These are phyloP conservation scores for Anaspis maculata DNA, from an alignment of 2,888 invertebrate species.

Conservation along the genomic window DNA sequence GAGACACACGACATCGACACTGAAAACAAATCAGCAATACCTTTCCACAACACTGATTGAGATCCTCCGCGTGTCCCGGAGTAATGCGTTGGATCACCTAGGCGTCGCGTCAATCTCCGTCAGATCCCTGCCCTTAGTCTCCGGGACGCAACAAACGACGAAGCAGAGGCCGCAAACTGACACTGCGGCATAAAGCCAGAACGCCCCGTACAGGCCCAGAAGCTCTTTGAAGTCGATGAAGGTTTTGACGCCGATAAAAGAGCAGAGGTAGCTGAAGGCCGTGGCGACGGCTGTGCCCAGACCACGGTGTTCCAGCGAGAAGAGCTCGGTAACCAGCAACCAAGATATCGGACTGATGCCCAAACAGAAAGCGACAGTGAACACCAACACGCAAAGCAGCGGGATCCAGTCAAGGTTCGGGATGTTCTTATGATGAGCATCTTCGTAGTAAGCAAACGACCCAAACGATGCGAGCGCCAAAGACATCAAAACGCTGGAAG, in stretches of 20 bases:
- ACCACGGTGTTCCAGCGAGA: slow-evolving; percentile 77
- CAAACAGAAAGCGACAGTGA: slow-evolving; percentile 78
- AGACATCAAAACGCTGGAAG: slow-evolving; percentile 77
- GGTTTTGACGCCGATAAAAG: slow-evolving; percentile 78
- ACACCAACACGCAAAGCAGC: slow-evolving; percentile 70
- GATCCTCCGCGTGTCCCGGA: slow-evolving; percentile 23
- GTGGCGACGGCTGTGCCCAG: slow-evolving; percentile 81
- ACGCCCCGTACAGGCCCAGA: slow-evolving; percentile 73
- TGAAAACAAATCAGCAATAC: slow-evolving; percentile 29
- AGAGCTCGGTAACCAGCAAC: slow-evolving; percentile 74
- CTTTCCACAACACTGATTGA: slow-evolving; percentile 33
- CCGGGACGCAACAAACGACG: slow-evolving; percentile 79
- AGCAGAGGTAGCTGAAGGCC: slow-evolving; percentile 78
- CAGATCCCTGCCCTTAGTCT: slow-evolving; percentile 83
- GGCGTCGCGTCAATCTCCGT: slow-evolving; percentile 77
- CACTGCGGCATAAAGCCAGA: slow-evolving; percentile 80
- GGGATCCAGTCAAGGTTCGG: slow-evolving; percentile 74
- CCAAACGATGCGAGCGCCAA: slow-evolving; percentile 80
- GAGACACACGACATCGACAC: too few relatives aligned
- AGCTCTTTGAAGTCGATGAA: slow-evolving; percentile 74
- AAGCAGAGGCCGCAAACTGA: slow-evolving; percentile 76
- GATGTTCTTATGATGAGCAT: slow-evolving; percentile 46
- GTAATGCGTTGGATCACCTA: slow-evolving; percentile 32
- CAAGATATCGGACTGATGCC: slow-evolving; percentile 85
- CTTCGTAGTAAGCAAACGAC: slow-evolving; percentile 74